Evolutionary conservation across 2,797 vertebrate species (phyloP).

Genomic region (Vireo griseus): DNA sequence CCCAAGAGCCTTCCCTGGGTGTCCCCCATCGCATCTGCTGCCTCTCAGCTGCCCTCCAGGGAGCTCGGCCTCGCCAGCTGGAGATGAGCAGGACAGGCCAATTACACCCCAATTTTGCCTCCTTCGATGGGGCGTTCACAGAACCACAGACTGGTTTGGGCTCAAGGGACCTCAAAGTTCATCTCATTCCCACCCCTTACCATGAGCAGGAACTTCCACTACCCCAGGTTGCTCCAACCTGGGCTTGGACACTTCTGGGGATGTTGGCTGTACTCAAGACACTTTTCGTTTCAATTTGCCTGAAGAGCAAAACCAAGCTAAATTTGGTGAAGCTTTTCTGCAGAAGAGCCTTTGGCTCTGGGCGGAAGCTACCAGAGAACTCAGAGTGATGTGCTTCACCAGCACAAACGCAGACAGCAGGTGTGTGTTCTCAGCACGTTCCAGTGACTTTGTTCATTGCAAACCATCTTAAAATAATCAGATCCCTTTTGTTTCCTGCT

Average conservation of each 20-base stretch:
- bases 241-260: background rate
- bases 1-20: fast-evolving
- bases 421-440: fast-evolving
- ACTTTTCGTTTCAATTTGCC: fast-evolving
- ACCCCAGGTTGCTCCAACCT: background rate
- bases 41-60: fast-evolving
- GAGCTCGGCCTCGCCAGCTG: fast-evolving
- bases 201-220: background rate
- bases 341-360: fast-evolving
- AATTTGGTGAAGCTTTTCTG: background rate
- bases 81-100: fast-evolving
- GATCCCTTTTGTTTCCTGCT: background rate
- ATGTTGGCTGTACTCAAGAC: background rate
- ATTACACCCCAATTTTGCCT: fast-evolving
- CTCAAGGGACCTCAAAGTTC: background rate
- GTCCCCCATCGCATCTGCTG: fast-evolving
- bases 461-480: fast-evolving
- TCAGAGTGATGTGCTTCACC: fast-evolving
- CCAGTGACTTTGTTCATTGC: background rate
- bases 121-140: background rate
- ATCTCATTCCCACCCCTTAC: background rate
- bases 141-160: background rate
- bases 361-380: fast-evolving
- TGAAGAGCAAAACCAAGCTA: fast-evolving
- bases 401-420: background rate